phyloP scores from a whole-genome alignment of 2,797 vertebrate species.

The Semaprochilodus insignis region DNA sequence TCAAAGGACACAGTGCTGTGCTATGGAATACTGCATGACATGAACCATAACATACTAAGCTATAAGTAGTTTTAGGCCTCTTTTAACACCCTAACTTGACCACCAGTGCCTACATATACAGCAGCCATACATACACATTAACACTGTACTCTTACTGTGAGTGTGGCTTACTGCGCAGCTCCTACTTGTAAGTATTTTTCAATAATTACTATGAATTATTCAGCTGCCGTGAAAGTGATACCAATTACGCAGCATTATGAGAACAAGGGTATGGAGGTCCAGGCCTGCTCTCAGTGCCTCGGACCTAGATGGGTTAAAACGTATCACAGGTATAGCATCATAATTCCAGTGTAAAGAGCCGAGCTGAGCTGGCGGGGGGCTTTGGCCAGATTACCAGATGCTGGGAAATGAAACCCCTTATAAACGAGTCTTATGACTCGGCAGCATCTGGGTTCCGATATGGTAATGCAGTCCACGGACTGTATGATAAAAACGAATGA shows the following conservation, averaged over 20 bases:
- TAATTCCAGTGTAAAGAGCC: slow-evolving; percentile 22
- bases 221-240: neutral
- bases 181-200: neutral
- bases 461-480: slow-evolving; percentile 45
- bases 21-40: too few species aligned
- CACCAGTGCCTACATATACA: too few species aligned
- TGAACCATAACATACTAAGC: too few species aligned
- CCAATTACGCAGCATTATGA: neutral
- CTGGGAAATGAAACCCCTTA: slow-evolving; percentile 42
- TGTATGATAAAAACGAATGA: slow-evolving; percentile 45
- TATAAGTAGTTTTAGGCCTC: too few species aligned
- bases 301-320: neutral
- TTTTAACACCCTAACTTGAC: too few species aligned
- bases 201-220: neutral
- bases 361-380: neutral
- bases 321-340: neutral
- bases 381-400: slow-evolving; percentile 13
- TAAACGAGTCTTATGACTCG: slow-evolving; percentile 39
- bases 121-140: too few species aligned
- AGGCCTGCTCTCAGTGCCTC: neutral
- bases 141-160: too few species aligned
- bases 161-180: too few species aligned
- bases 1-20: too few species aligned
- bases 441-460: slow-evolving; percentile 30
- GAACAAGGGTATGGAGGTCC: neutral